A percentile compares a stretch with the other conserved stretches of the same genome.
Conservation (phyloP, 2,113 vertebrate genomes). For the Phaetusa simplex region DNA sequence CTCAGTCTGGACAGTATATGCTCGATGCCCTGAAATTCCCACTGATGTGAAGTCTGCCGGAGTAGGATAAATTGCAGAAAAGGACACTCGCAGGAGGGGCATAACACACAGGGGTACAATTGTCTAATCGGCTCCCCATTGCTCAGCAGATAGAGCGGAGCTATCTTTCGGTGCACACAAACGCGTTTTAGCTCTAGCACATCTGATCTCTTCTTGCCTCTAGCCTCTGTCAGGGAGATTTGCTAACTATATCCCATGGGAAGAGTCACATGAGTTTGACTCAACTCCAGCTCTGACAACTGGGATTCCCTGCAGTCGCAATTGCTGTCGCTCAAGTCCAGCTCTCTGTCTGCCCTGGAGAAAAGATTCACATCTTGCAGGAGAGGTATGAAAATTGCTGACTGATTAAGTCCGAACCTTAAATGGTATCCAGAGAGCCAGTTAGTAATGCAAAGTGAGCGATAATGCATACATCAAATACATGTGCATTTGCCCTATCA, state of each 20-base stretch:
- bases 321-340: slow-evolving; percentile 71
- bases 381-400: slow-evolving; percentile 79
- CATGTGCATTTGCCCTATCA: slow-evolving; percentile 32
- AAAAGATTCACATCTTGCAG: slow-evolving; percentile 72
- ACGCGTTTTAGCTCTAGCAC: slow-evolving; percentile 50
- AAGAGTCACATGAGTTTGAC: slow-evolving; percentile 71
- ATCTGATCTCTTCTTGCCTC: slow-evolving; percentile 79
- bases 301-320: slow-evolving; percentile 78
- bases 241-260: slow-evolving; percentile 78
- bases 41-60: not conserved
- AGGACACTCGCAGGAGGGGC: not conserved
- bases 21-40: not conserved
- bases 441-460: slow-evolving; percentile 83
- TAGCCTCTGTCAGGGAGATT: slow-evolving; percentile 79
- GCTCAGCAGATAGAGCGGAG: slow-evolving; percentile 56
- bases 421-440: slow-evolving; percentile 83
- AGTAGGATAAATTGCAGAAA: not conserved
- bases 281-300: slow-evolving; percentile 72
- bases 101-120: not conserved
- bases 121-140: slow-evolving; percentile 72
- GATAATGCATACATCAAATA: slow-evolving; percentile 73
- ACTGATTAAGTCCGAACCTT: slow-evolving; percentile 87
- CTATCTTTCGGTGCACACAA: slow-evolving; percentile 62
- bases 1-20: not conserved
- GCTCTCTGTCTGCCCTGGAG: slow-evolving; percentile 67